phyloP scores from a whole-genome alignment of 2,113 vertebrate species.

The Eubucco bourcierii region DNA sequence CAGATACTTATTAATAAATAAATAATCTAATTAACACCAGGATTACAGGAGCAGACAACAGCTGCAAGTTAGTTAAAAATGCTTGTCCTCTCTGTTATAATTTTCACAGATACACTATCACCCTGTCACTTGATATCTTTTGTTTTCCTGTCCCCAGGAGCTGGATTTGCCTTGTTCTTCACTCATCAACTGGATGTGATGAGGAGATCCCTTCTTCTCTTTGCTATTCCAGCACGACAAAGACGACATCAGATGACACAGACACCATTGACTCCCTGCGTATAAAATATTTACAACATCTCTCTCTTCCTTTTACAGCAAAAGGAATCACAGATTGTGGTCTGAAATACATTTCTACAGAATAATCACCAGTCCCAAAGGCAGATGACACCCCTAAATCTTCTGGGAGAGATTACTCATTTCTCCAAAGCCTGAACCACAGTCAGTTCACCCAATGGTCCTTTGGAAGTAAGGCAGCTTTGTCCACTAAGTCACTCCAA shows the following conservation, averaged over 20 bases:
- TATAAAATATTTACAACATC: slow-evolving; percentile 38
- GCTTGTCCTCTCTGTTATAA: not conserved
- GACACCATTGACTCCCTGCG: not conserved
- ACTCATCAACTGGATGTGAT: not conserved
- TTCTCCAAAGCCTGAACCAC: not conserved
- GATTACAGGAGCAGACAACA: not conserved
- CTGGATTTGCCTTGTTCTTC: slow-evolving; percentile 37
- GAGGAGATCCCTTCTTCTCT: not conserved
- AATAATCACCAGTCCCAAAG: not conserved
- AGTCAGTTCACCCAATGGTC: not conserved
- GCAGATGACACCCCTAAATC: not conserved
- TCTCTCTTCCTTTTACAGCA: not conserved
- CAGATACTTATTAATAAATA: slow-evolving; percentile 10
- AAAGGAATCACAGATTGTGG: not conserved
- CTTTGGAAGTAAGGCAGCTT: not conserved
- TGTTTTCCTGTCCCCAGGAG: slow-evolving; percentile 15
- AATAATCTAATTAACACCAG: not conserved
- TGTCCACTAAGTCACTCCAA: not conserved
- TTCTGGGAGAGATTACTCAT: not conserved
- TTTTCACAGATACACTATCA: slow-evolving; percentile 8
- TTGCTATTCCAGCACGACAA: slow-evolving; percentile 15
- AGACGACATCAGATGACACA: not conserved
- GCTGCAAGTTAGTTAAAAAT: slow-evolving; percentile 34
- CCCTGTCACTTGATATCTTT: slow-evolving; percentile 1
- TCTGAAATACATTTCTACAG: not conserved